Base-by-base conservation (phyloP, 1,140 invertebrate species). In the Sycophila sp. region DNA sequence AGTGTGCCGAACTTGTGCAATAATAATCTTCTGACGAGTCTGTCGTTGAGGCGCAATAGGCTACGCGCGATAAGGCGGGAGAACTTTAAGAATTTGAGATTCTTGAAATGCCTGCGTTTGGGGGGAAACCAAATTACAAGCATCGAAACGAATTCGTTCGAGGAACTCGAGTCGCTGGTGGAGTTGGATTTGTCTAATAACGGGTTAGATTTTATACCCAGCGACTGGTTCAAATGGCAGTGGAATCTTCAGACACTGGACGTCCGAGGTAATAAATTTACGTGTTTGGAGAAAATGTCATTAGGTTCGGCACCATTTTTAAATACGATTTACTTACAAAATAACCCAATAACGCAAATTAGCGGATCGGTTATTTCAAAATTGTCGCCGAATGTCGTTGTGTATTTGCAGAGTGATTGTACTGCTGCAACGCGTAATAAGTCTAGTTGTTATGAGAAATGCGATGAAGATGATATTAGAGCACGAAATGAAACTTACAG, bases 171-270 rank as follows among this genome's bases (percentile, higher is more conserved):
- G 0, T 63, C 45, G 0, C 34, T 85, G 2, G 71, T 73, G 22
- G 76, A 78, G 19, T 36, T 86, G 6, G 83, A 86, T 30, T 71
- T 86, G 0, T 84, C 84, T 0, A 59, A 77, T 45, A 86, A 86
- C 51, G 65, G 64, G 24, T 55, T 86, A 15, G 53, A 64, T n/a
- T 73, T 78, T 30, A 63, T 85, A 11, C 77, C 79, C 0, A 10
- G n/a, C 0, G 69, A 73, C 34, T 83, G 78, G 79, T 73, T 80
- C 15, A 74, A 74, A 26, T 73, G 73, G 24, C 71, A 76, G 32
- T 74, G 59, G 13, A 77, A 63, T 63, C 38, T 84, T 0, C 73
- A 62, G 1, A 71, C 75, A 3, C 42, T 84, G 4, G 79, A 83
- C 59, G 73, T 83, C 1, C 73, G 80, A 1, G 75, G 73, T 24